Evolutionary conservation across 2,888 invertebrate genomes (phyloP), one percentile per base, ranked within the genome.

Genomic region (Arrhopalites spinosus): DNA sequence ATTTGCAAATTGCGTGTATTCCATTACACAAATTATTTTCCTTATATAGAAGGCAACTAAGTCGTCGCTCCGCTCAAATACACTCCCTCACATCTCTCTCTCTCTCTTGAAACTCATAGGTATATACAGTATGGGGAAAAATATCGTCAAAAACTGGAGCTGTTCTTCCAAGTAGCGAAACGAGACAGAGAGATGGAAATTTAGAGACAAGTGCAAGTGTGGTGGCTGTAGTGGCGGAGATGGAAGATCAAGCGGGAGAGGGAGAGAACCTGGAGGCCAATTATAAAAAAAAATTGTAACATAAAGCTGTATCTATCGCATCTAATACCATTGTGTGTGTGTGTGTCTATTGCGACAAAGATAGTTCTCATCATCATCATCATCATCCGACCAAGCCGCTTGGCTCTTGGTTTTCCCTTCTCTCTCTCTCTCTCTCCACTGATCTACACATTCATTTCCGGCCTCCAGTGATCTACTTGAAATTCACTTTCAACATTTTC

Each of bases 1-100:
- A 82, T 81, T 81, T 82, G 80, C 81, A 82, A 82, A 82, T 82
- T 80, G 79, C 78, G 77, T 80, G 78, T 78, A 78, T 80, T 78
- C 80, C 79, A 81, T 82, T 82, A 81, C 76, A 79, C 76, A 81
- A 80, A 80, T 80, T 81, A 79, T 80, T 81, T 79, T 77, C 75
- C 75, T 66, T 63, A 7, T n/a, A 11, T 27, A 23, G n/a, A 47
- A 47, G 17, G 20, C 69, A 50, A 29, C 69, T 59, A 53, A 50
- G 59, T 25, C 59, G 13, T 29, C 27, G 29, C 43, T 61, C 47
- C 17, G 20, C 36, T 47, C 29, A 20, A 5, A 53, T 53, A 36
- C 36, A 36, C 36, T 7, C 36, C 3, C 36, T 36, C 36, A 36
- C 3, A 3, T 36, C 36, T 59, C 27, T 1, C 25, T 59, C 27